Evolutionary conservation across 35 echinoderm and acorn worm genomes (phyloP).

Genomic region (Stichopus chloronotus): DNA sequence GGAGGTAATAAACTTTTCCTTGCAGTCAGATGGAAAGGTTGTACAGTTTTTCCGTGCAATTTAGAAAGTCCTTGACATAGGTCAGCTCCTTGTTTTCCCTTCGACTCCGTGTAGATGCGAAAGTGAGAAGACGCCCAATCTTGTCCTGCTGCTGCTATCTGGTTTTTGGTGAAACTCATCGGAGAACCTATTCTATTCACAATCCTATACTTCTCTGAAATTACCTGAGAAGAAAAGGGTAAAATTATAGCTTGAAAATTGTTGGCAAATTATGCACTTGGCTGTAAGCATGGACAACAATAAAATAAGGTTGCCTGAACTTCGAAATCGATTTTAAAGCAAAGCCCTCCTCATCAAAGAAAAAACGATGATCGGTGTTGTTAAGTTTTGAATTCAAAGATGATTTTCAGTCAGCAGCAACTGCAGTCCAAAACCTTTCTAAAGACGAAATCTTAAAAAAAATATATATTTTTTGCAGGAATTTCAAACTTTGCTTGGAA

Average conservation of each 20-base stretch:
- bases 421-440: no score
- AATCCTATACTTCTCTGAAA: constrained; percentile 27
- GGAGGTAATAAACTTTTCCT: constrained; percentile 6
- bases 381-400: no score
- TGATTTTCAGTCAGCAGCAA: no score
- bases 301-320: no score
- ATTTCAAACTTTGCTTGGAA: no score
- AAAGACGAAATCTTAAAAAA: no score
- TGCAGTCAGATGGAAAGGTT: background rate
- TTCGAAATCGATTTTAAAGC: no score
- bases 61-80: background rate
- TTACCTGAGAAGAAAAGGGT: background rate
- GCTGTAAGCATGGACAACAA: no score
- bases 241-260: background rate
- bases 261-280: background rate
- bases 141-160: constrained; percentile 27
- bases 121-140: constrained; percentile 41
- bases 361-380: no score
- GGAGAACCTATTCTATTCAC: constrained; percentile 19
- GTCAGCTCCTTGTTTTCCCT: background rate
- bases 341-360: no score
- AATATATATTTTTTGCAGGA: no score
- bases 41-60: constrained; percentile 20
- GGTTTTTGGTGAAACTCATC: background rate
- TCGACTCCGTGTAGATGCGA: constrained; percentile 26